Evolutionary conservation across 1,140 invertebrate genomes (phyloP).

Genomic region (Eurosta solidaginis): DNA sequence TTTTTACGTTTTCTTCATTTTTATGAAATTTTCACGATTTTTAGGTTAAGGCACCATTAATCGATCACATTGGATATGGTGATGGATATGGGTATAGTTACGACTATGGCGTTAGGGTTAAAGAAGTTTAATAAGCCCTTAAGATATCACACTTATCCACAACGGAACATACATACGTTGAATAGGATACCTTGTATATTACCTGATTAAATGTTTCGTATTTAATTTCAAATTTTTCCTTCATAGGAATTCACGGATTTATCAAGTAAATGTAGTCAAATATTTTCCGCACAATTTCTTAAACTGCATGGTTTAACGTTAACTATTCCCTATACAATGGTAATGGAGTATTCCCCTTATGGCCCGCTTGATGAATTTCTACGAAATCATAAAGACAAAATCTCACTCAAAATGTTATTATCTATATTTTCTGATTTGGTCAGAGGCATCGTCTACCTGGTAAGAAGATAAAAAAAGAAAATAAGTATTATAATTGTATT

Average conservation of each 20-base stretch:
- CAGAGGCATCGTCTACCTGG: conserved; percentile 67
- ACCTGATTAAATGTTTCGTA: not conserved
- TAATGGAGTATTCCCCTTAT: conserved; percentile 77
- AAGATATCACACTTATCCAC: too few relatives aligned
- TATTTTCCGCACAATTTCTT: conserved; percentile 75
- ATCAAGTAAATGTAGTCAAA: conserved; percentile 74
- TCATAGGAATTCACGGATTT: conserved; percentile 77
- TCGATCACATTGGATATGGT: too few relatives aligned
- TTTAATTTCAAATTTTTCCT: conserved; percentile 43
- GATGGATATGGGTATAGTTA: too few relatives aligned
- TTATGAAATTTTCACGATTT: too few relatives aligned
- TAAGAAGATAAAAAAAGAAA: conserved; percentile 1
- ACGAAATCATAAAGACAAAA: conserved; percentile 55
- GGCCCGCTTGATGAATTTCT: conserved; percentile 81
- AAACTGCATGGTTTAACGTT: conserved; percentile 78
- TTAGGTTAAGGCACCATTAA: too few relatives aligned
- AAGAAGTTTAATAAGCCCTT: too few relatives aligned
- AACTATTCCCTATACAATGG: conserved; percentile 74
- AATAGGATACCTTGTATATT: too few relatives aligned
- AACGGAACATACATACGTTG: too few relatives aligned
- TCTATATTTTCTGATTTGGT: conserved; percentile 78
- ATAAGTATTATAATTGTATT: not conserved
- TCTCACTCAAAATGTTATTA: conserved; percentile 75
- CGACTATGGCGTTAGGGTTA: too few relatives aligned
- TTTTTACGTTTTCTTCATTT: too few relatives aligned